Conservation (phyloP, 2,113 vertebrate genomes). For the Delphinapterus leucas region DNA sequence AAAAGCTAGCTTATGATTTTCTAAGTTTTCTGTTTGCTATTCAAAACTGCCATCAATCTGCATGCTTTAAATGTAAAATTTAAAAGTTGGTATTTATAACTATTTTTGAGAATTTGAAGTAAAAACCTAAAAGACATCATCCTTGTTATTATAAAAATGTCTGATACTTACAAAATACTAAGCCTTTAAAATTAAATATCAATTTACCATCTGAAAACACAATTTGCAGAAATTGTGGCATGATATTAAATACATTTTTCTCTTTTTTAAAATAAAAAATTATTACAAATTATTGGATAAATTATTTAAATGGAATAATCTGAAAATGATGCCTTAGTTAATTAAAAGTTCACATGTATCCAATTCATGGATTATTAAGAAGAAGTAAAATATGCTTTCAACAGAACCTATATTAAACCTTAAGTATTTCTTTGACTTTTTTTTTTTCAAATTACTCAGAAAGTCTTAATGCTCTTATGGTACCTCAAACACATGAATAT, state of each 20-base stretch:
- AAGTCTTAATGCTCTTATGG: neutral
- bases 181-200: neutral
- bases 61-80: neutral
- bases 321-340: neutral
- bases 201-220: neutral
- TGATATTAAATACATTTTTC: neutral
- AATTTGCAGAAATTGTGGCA: neutral
- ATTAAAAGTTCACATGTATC: neutral
- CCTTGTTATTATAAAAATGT: neutral
- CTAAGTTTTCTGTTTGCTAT: neutral
- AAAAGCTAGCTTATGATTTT: neutral
- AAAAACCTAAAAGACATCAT: rapidly evolving
- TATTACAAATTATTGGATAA: neutral
- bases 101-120: rapidly evolving
- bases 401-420: neutral
- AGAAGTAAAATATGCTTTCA: neutral
- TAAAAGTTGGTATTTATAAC: neutral
- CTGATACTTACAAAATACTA: neutral
- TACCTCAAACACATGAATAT: neutral
- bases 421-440: neutral
- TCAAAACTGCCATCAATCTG: neutral
- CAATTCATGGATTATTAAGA: neutral
- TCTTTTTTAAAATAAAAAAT: neutral
- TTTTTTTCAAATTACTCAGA: neutral
- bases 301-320: neutral